These are phyloP conservation scores for Leptogaster cylindrica DNA, from an alignment of 2,888 invertebrate species.

Conservation along the genomic window DNA sequence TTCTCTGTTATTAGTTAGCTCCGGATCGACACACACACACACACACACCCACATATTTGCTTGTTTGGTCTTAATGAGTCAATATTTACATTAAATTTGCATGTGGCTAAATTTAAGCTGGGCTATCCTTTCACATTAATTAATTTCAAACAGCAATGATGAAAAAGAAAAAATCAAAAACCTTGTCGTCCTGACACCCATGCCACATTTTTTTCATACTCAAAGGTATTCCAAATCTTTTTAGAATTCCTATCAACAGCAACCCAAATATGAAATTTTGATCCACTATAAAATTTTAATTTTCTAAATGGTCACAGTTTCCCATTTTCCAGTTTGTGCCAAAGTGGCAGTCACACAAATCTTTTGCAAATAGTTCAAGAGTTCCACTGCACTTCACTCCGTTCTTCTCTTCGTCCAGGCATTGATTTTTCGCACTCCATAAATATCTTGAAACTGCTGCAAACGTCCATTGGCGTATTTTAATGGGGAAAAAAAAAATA, in stretches of 20 bases:
- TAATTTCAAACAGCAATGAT: no score
- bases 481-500: constrained; percentile 34
- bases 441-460: constrained; percentile 33
- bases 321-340: constrained; percentile 8
- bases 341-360: constrained; percentile 11
- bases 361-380: constrained; percentile 11
- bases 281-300: constrained; percentile 27
- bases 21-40: no score
- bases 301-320: constrained; percentile 21
- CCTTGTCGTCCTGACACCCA: no score
- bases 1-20: background rate
- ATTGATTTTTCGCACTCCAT: constrained; percentile 40
- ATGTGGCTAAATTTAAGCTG: no score
- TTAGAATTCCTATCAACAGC: no score
- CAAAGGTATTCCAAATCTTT: no score
- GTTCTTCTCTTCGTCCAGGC: constrained; percentile 8
- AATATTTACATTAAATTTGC: background rate
- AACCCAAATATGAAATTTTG: constrained; percentile 6
- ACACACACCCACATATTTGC: background rate
- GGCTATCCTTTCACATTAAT: no score
- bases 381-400: background rate
- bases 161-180: no score
- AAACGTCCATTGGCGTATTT: constrained; percentile 36
- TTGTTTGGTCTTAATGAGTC: background rate
- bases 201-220: no score